Conservation (phyloP, 2,797 vertebrate species). For the Lutjanus argentimaculatus region DNA sequence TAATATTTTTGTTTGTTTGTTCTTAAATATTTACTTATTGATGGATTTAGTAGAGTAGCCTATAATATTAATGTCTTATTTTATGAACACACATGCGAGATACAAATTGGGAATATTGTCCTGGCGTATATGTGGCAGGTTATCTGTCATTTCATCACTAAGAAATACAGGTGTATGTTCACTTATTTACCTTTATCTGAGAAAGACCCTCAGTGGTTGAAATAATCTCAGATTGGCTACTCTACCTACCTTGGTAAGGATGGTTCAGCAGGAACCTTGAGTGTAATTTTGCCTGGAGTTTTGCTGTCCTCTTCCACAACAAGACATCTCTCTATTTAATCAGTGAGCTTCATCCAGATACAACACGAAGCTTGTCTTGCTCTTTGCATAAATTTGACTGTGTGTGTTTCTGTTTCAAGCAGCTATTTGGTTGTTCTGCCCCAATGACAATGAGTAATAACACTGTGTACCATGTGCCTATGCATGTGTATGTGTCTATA, state of each 20-base stretch:
- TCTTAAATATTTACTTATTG: no score
- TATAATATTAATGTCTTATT: no score
- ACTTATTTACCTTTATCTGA: no score
- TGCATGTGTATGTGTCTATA: background rate
- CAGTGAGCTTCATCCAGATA: conserved; percentile 1
- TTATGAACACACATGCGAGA: no score
- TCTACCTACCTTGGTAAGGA: background rate
- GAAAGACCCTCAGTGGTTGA: no score
- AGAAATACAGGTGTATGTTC: no score
- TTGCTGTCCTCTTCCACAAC: conserved; percentile 11
- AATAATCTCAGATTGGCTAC: no score
- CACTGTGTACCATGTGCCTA: background rate
- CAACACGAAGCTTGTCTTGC: background rate
- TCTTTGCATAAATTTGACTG: conserved; percentile 22
- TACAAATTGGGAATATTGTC: no score
- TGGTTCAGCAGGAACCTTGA: conserved; percentile 30
- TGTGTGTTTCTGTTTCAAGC: conserved; percentile 1
- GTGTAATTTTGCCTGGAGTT: background rate
- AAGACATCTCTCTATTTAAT: conserved; percentile 5
- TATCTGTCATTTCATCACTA: no score
- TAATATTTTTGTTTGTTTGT: no score
- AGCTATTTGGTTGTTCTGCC: background rate
- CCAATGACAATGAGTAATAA: background rate
- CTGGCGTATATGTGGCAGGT: no score
- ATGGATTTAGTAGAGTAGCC: no score